Conservation (phyloP, 1,140 invertebrate genomes). For the Steinernema khuongi region DNA sequence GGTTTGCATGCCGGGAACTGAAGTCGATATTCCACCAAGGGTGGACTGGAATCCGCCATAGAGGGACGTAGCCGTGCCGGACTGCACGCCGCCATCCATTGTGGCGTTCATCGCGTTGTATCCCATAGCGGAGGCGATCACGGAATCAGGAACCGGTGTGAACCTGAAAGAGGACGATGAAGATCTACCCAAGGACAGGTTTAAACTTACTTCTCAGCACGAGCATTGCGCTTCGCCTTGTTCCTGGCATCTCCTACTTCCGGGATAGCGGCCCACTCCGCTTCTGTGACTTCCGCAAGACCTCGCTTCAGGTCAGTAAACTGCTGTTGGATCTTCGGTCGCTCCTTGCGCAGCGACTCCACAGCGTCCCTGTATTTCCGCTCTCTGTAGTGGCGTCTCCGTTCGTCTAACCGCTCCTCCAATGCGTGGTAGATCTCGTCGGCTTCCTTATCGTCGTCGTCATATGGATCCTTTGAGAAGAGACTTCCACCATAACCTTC, state of each 20-base stretch:
- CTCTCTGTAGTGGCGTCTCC: slow-evolving; percentile 82
- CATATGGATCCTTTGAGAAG: slow-evolving; percentile 98
- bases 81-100: slow-evolving; percentile 69
- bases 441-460: slow-evolving; percentile 99
- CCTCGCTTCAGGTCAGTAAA: slow-evolving; percentile 95
- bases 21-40: slow-evolving; percentile 29
- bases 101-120: slow-evolving; percentile 71
- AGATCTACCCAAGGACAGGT: background rate
- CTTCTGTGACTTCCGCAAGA: slow-evolving; percentile 73
- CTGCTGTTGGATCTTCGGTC: slow-evolving; percentile 98
- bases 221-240: slow-evolving; percentile 86
- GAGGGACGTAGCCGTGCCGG: slow-evolving; percentile 57
- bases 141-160: slow-evolving; percentile 91
- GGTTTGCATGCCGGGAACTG: slow-evolving; percentile 62
- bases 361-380: slow-evolving; percentile 69
- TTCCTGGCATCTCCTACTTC: slow-evolving; percentile 99
- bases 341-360: slow-evolving; percentile 93
- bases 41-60: slow-evolving; percentile 33
- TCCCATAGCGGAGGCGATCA: slow-evolving; percentile 78
- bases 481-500: slow-evolving; percentile 95
- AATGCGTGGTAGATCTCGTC: slow-evolving; percentile 97
- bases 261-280: slow-evolving; percentile 92
- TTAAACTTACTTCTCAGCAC: slow-evolving; percentile 73
- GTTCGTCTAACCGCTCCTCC: slow-evolving; percentile 98
- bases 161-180: slow-evolving; percentile 64